Base-by-base conservation (phyloP, 2,113 vertebrate species). In the Brevimyrus niger region DNA sequence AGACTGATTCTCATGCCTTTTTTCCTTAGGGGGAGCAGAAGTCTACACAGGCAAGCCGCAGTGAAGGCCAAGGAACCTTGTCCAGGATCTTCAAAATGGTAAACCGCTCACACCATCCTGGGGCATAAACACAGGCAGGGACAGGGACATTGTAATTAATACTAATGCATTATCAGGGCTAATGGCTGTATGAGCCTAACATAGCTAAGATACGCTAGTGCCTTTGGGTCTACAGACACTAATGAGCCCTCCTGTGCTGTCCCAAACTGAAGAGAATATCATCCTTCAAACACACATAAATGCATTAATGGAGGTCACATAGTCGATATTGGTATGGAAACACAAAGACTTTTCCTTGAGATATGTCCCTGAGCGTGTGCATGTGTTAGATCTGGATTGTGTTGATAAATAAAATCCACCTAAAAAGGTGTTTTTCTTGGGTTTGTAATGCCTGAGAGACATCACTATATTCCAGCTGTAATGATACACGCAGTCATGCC, bases 71-170 rank as follows among this genome's bases (percentile, higher is more conserved):
- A 95, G 96, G 98, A 89, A 95, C 97, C 91, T 97, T 99, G 94
- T 98, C 98, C 95, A 98, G 92, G 96, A 97, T 99, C 96, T 99
- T 99, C 96, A 99, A 97, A 95, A 97, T 98, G 98, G 98, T 99
- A 98, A 97, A 21, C 91, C 93, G 65, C 48, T 19, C n/a, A n/a
- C 31, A 2, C 38, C 21, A 27, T 27, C 47, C 51, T 31, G 61
- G 61, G 61, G 61, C 61, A 65, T 31, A 65, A 65, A 42, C 50
- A 31, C n/a, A 86, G 35, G 0, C 9, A 0, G 3, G 27, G 69
- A 38, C 13, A 73, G n/a, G 31, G 31, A 23, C 46, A 65, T 27
- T 86, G 85, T 53, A 86, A 31, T 27, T 51, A 51, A 48, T 46
- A 23, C 44, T 86, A 27, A 84, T 47, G n/a, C 38, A 47, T 4